Base-by-base conservation (phyloP, 2,888 invertebrate species). In the Ellobium chinense region DNA sequence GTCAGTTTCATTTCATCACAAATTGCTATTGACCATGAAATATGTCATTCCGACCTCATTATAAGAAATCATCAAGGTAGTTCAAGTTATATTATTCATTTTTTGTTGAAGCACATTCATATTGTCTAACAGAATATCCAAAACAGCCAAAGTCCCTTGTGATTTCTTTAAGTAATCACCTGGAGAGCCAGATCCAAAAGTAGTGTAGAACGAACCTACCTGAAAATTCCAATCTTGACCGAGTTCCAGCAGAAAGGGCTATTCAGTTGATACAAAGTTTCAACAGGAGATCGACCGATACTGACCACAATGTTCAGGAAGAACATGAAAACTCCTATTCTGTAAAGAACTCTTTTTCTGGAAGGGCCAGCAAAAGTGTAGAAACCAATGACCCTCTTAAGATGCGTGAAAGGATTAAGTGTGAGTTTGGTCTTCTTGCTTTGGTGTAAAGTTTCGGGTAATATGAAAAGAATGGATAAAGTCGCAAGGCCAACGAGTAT, bases 241-340 rank as follows among this genome's bases (percentile, higher is more conserved):
- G 83, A 72, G 18, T 60, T 46, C 81, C 81, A 83, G 62, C 83
- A 83, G 31, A 83, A 27, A 0, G 83, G 83, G 2, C 34, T 14
- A 37, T 78, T 81, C 29, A 81, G 69, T 27, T 27, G 54, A 60
- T 31, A 83, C 37, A 83, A 29, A 2, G 62, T 81, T 58, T 81
- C 81, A 39, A 81, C 68, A 7, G n/a, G 12, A 14, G 31, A 5
- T 27, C 58, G 56, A n/a, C 83, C 83, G 12, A 66, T 2, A 37
- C 69, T 78, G 29, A 65, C 34, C 9, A 65, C 12, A 12, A 65
- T 65, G 65, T 65, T 65, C 7, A 65, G 27, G 12, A 34, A 65
- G 27, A 65, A 65, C 65, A 65, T 65, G 9, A 65, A 65, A 18
- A 31, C 18, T 27, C 65, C 65, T 7, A 65, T 27, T 31, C 34